Evolutionary conservation across 2,888 invertebrate genomes (phyloP), one percentile per base, ranked within the genome.

Genomic region (Drosophila mimetica): DNA sequence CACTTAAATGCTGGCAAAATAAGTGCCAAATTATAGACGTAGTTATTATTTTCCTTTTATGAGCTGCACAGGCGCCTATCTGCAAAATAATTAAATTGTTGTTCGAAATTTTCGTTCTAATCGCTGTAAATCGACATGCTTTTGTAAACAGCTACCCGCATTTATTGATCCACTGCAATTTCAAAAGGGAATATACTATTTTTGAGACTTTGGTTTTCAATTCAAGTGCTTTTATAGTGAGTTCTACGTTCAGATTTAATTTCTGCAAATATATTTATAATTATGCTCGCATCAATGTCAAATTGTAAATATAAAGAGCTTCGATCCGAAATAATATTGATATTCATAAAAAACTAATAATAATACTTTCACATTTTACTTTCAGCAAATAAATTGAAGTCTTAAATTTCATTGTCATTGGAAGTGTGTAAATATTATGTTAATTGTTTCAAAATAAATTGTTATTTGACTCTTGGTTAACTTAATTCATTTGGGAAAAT

Each of bases 361-460:
- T 16, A 4, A 32, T 6, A 11, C 32, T 41, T 32, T 9, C 13
- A 32, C 13, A 14, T 22, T 53, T 9, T 54, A 50, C 7, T 55
- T 55, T 28, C 55, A 55, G 55, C 36, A 55, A 55, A 54, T 54
- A 54, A 36, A 22, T 16, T 34, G 4, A 14, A 3, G 5, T 16
- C 16, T 8, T n/a, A 22, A n/a, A 32, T 22, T 16, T 14, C 6
- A 1, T 1, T 32, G 6, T 42, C n/a, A 16, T 6, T 2, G 16
- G 2, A 14, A 36, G 11, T 54, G 25, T 18, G 25, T 54, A 18
- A 53, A 34, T 34, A 30, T 16, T 16, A 42, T 30, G 28, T 18
- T 46, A 14, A 48, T 36, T 22, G 11, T 11, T 14, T 16, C 16
- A 28, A 28, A 42, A 46, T 30, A 30, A 30, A 46, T 44, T 44